A percentile compares a stretch with the other conserved stretches of the same genome.
Evolutionary conservation across 2,797 vertebrate genomes (phyloP).

Genomic region (Muscicapa striata): DNA sequence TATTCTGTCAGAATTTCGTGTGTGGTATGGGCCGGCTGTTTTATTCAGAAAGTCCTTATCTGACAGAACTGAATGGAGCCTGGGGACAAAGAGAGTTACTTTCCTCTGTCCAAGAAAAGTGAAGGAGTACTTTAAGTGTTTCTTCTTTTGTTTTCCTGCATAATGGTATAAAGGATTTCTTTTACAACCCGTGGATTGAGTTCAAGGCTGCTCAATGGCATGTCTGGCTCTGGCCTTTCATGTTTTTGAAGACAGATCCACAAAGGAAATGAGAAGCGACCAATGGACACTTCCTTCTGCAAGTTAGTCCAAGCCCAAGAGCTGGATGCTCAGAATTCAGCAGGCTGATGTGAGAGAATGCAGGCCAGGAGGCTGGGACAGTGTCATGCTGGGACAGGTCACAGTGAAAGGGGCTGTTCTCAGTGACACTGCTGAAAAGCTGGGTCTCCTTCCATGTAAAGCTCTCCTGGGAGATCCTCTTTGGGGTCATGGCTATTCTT

Average conservation of each 20-base stretch:
- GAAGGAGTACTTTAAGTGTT: conserved; percentile 7
- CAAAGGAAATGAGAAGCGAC: not conserved
- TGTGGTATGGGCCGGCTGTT: not conserved
- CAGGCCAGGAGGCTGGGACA: fast-evolving
- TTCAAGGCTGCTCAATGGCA: conserved; percentile 13
- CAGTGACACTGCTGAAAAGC: not conserved
- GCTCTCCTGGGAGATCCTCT: not conserved
- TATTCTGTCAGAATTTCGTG: not conserved
- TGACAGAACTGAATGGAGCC: not conserved
- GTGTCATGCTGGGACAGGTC: not conserved
- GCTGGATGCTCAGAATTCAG: not conserved
- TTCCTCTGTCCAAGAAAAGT: conserved; percentile 12
- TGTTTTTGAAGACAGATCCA: not conserved
- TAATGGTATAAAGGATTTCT: conserved; percentile 32
- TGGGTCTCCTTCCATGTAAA: not conserved
- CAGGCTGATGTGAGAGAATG: not conserved
- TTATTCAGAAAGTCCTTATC: conserved; percentile 1
- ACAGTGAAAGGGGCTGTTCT: not conserved
- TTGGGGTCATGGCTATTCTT: not conserved
- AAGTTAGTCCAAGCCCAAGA: not conserved
- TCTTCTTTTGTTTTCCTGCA: conserved; percentile 42
- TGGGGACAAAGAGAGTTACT: not conserved
- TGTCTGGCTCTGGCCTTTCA: conserved; percentile 14
- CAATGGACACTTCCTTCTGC: not conserved
- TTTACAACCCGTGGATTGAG: not conserved